Evolutionary conservation across 2,888 invertebrate species (phyloP), one percentile per base, ranked within the genome.

Genomic region (Tenthredo scrophulariae): DNA sequence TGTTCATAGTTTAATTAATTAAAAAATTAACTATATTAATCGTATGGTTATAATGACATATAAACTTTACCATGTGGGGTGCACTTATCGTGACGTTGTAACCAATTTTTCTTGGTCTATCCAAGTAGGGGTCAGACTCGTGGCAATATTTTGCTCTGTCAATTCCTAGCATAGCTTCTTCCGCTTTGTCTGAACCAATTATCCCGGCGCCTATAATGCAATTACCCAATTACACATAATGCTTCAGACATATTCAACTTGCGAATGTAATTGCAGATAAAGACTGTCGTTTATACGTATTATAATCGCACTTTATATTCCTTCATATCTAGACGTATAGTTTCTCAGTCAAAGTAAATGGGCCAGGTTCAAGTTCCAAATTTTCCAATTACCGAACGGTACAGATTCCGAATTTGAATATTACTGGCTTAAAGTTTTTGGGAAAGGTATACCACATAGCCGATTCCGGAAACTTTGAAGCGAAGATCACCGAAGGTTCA

Each of bases 61-160:
- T 46, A 46, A 46, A 29, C 6, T 90, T 92, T 94, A 97, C 98
- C 99, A 99, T 99, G 92, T 99, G 99, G 13, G 99, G 99, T 43
- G 99, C 99, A 94, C 98, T 98, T 86, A 99, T 99, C 0, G 99
- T 99, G 10, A 98, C 99, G 72, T 98, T 97, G 93, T 96, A 98
- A 65, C 99, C 99, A 91, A 99, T 99, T 84, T 97, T 95, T 93
- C 98, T 98, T 0, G 99, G 99, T 18, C 97, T 96, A 94, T 99
- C 99, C 93, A 96, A 96, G 90, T 98, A 99, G 0, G 98, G 97
- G 91, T 97, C 96, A 6, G 89, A 33, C 88, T 95, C 94, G 26
- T 96, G 95, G 72, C 96, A 96, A 93, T 97, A 99, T 90, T 96
- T 95, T 85, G 96, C 97, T 88, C 99, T 94, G 93, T 99, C 98